These are phyloP conservation scores for Scarus forsteni DNA, from an alignment of 2,797 vertebrate species.

Conservation along the genomic window DNA sequence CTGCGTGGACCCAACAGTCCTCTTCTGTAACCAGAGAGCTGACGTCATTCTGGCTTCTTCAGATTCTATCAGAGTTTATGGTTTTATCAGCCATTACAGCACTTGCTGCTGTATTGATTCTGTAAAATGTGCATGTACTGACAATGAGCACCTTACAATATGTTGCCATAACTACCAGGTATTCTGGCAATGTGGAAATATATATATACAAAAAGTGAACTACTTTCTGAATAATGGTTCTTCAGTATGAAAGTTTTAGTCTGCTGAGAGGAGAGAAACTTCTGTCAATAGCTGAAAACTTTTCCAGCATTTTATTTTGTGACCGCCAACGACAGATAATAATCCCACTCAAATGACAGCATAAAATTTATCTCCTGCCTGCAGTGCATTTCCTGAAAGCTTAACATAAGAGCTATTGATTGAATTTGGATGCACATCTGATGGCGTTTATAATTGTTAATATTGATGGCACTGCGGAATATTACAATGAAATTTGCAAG, in stretches of 20 bases:
- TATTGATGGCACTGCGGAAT: slow-evolving; percentile 59
- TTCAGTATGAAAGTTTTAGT: not conserved
- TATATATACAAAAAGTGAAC: no score
- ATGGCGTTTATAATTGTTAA: slow-evolving; percentile 67
- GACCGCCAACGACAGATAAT: slow-evolving; percentile 28
- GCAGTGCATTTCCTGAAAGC: slow-evolving; percentile 62
- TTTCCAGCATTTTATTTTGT: slow-evolving; percentile 20
- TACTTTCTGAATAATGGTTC: not conserved
- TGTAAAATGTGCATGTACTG: no score
- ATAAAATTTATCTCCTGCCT: slow-evolving; percentile 51
- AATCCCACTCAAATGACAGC: slow-evolving; percentile 43
- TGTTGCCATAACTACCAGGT: no score
- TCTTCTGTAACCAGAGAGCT: no score
- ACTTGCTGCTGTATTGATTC: no score
- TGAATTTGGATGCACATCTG: slow-evolving; percentile 59
- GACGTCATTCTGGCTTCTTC: no score
- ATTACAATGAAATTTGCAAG: slow-evolving; percentile 57
- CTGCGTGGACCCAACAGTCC: no score
- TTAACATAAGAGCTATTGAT: slow-evolving; percentile 63
- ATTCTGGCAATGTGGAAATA: not conserved
- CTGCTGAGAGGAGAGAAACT: slow-evolving; percentile 1
- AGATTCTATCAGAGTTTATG: no score
- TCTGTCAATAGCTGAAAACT: not conserved
- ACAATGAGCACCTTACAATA: no score
- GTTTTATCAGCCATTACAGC: no score